These are phyloP conservation scores for Venustoraphidia nigricollis DNA, from an alignment of 2,888 invertebrate species.

Conservation along the genomic window DNA sequence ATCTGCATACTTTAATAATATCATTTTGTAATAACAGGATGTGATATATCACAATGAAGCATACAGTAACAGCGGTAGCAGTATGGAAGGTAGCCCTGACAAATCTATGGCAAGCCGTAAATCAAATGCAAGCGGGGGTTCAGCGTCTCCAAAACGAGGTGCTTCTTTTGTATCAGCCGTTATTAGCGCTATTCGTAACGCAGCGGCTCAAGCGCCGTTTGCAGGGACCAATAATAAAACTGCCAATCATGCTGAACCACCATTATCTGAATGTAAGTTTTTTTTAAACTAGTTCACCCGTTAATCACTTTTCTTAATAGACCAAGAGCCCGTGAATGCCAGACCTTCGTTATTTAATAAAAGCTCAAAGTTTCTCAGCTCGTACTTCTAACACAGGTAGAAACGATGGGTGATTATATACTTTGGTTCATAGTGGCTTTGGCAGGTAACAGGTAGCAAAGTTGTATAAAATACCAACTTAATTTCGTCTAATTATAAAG, in stretches of 20 bases:
- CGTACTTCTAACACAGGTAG: no score
- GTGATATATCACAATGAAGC: constrained; percentile 67
- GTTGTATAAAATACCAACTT: no score
- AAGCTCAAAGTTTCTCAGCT: no score
- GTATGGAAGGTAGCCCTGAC: constrained; percentile 50
- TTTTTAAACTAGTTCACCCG: not conserved
- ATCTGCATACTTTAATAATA: no score
- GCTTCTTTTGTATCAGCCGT: constrained; percentile 57
- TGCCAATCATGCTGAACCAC: constrained; percentile 3
- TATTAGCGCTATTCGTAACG: constrained; percentile 51
- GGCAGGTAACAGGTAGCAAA: no score
- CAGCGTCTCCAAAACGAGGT: constrained; percentile 44
- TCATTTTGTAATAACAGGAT: constrained; percentile 31
- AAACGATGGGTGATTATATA: no score
- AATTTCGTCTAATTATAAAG: no score
- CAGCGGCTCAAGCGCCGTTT: constrained; percentile 24
- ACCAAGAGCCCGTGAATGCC: no score
- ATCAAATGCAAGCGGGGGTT: constrained; percentile 17
- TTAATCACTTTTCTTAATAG: no score
- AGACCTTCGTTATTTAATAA: no score
- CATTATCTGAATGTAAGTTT: not conserved
- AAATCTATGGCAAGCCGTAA: constrained; percentile 17
- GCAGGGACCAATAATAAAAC: constrained; percentile 9
- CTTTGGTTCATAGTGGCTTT: no score
- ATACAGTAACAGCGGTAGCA: constrained; percentile 56